Evolutionary conservation across 2,888 invertebrate genomes (phyloP), one percentile per base, ranked within the genome.

Genomic region (Scaptodrosophila latifasciaeformis): DNA sequence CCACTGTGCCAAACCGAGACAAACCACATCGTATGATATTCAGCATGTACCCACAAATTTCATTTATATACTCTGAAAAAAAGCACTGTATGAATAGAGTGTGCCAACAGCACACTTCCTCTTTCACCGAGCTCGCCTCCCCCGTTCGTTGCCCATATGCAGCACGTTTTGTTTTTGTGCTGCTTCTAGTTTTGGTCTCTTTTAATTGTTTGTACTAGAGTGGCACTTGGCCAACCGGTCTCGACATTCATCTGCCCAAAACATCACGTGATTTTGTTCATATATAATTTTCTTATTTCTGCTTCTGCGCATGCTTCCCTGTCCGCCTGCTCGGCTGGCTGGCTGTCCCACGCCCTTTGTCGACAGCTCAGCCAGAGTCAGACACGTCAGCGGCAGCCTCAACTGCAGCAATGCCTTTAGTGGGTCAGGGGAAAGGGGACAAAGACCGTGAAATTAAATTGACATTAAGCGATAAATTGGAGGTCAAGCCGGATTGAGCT

Each of bases 251-350:
- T 59, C 50, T 48, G 63, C 53, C 49, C 47, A 17, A 61, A 60
- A 69, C 49, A 77, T 75, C 74, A 79, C 74, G 74, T 75, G 74
- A 79, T 72, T n/a, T n/a, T n/a, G n/a, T n/a, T n/a, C n/a, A n/a
- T n/a, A n/a, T n/a, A n/a, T n/a, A n/a, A n/a, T n/a, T 56, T 49
- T 40, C 49, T 17, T 40, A 18, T 19, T 6, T 48, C n/a, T 24
- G 21, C 42, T 59, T 54, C 51, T 57, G 67, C 80, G 74, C 74
- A 74, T 74, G 74, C 72, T 5, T 19, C 34, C n/a, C n/a, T n/a
- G n/a, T n/a, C n/a, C n/a, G n/a, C n/a, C n/a, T n/a, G n/a, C n/a
- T n/a, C n/a, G n/a, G n/a, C n/a, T n/a, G n/a, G n/a, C n/a, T n/a
- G n/a, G n/a, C n/a, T 10, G 13, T 34, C 19, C 31, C 18, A 31